Evolutionary conservation across 1,140 invertebrate species (phyloP).

Genomic region (Drosophila pseudoobscura): DNA sequence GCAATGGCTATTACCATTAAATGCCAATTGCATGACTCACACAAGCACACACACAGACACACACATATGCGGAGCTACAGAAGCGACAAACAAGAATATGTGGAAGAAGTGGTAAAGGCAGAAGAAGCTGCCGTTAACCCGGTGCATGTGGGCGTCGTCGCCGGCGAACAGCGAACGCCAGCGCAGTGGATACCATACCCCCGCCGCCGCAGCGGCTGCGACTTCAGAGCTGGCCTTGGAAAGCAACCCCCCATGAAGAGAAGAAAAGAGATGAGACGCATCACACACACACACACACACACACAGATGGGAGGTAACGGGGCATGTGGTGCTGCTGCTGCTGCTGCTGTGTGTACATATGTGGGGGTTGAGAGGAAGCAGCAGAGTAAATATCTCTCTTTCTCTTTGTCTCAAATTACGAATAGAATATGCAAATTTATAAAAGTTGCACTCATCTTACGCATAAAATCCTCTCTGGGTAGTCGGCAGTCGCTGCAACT

Average conservation of each 20-base stretch:
- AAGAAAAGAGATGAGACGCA: slow-evolving; percentile 33
- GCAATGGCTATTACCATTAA: slow-evolving; percentile 45
- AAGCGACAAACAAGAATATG: slow-evolving; percentile 18
- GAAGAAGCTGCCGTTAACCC: slow-evolving; percentile 51
- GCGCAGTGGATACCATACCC: too few relatives aligned
- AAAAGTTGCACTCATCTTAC: slow-evolving; percentile 11
- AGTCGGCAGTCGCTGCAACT: slow-evolving; percentile 27
- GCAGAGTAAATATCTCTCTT: slow-evolving; percentile 21
- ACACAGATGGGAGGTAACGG: slow-evolving; percentile 52
- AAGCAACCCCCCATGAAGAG: slow-evolving; percentile 72
- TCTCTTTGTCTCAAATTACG: background rate
- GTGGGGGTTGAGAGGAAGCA: slow-evolving; percentile 16
- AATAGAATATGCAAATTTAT: slow-evolving; percentile 18
- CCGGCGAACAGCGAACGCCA: slow-evolving; percentile 32
- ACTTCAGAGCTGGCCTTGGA: slow-evolving; percentile 65
- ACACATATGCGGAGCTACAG: background rate
- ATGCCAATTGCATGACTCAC: slow-evolving; percentile 69
- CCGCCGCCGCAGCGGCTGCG: slow-evolving; percentile 22
- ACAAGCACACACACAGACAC: slow-evolving; percentile 11
- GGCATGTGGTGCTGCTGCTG: slow-evolving; percentile 19
- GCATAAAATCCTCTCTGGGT: slow-evolving; percentile 49
- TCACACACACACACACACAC: slow-evolving; percentile 25
- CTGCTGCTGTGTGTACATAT: background rate
- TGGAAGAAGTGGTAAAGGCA: slow-evolving; percentile 13
- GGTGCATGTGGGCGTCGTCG: slow-evolving; percentile 71